Evolutionary conservation across 2,888 invertebrate genomes (phyloP), one percentile per base, ranked within the genome.

Genomic region (Schizotus pectinicornis): DNA sequence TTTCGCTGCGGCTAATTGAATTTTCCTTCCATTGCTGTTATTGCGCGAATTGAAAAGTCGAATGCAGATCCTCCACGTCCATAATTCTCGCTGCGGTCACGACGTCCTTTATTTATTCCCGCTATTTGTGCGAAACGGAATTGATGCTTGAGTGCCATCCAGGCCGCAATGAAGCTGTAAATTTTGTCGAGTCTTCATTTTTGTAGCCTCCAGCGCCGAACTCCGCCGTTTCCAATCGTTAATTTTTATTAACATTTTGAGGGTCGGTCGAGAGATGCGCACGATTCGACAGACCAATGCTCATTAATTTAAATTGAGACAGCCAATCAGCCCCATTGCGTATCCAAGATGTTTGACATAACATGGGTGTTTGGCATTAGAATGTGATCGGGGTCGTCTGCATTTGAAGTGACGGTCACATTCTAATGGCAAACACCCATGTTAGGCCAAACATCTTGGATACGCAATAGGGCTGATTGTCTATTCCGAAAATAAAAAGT

Each of bases 1-100:
- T 35, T 35, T n/a, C 31, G 6, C 32, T 9, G 9, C 12, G n/a
- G 6, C 11, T 12, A 42, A 43, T 43, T 43, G 43, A 32, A 43
- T 43, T 43, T 43, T 43, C 11, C 43, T 43, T 43, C 32, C 31
- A 32, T 32, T 31, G 43, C n/a, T 32, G 32, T 43, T 42, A 42
- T 42, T 43, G 31, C 13, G 31, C 11, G 32, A 43, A 43, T 43
- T 43, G 43, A 43, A 43, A 43, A 43, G 43, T 43, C 43, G 43
- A 43, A 43, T 43, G 43, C 43, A 43, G 33, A 43, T 43, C 13
- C 43, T 43, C 9, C 31, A 43, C 43, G 43, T 32, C 33, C 43
- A 6, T 43, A 43, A 43, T 43, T 43, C 12, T 32, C 32, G 13
- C 8, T 31, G 31, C n/a, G 33, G 43, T 43, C 43, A 43, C 43